Evolutionary conservation across 2,888 invertebrate species (phyloP).

Genomic region (Clostera curtula): DNA sequence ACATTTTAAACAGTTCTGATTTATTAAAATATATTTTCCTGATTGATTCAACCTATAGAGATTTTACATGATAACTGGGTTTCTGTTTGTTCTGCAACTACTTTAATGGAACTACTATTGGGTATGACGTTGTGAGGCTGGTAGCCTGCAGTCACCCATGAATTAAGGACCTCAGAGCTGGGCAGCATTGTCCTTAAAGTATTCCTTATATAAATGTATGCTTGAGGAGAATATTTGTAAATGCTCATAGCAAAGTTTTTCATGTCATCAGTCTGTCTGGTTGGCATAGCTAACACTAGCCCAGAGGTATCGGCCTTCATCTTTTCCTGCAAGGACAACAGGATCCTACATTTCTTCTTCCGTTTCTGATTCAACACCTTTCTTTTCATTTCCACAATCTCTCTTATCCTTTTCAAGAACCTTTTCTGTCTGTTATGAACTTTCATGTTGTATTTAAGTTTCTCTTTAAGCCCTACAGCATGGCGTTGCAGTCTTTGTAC

Average conservation of each 20-base stretch:
- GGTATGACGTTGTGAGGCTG: slow-evolving; percentile 49
- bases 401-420: slow-evolving; percentile 42
- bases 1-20: slow-evolving; percentile 16
- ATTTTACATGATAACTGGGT: slow-evolving; percentile 58
- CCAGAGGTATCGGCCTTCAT: slow-evolving; percentile 61
- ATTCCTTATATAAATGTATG: slow-evolving; percentile 62
- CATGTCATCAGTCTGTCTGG: slow-evolving; percentile 59
- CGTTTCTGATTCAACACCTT: slow-evolving; percentile 51
- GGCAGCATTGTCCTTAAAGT: slow-evolving; percentile 60
- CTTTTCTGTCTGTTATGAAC: slow-evolving; percentile 51
- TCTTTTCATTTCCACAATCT: slow-evolving; percentile 54
- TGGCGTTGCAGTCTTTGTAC: slow-evolving; percentile 60
- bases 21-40: slow-evolving; percentile 21
- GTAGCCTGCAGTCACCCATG: slow-evolving; percentile 53
- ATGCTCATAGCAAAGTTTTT: slow-evolving; percentile 63
- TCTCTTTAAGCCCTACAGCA: slow-evolving; percentile 47
- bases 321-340: slow-evolving; percentile 59
- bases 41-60: slow-evolving; percentile 38
- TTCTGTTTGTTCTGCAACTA: slow-evolving; percentile 56
- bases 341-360: slow-evolving; percentile 60
- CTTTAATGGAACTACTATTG: slow-evolving; percentile 48
- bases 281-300: slow-evolving; percentile 61
- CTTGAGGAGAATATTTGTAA: slow-evolving; percentile 66
- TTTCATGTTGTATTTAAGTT: slow-evolving; percentile 51
- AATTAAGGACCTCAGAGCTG: slow-evolving; percentile 56